phyloP scores from a whole-genome alignment of 2,797 vertebrate genomes.

The Xyrichtys novacula region DNA sequence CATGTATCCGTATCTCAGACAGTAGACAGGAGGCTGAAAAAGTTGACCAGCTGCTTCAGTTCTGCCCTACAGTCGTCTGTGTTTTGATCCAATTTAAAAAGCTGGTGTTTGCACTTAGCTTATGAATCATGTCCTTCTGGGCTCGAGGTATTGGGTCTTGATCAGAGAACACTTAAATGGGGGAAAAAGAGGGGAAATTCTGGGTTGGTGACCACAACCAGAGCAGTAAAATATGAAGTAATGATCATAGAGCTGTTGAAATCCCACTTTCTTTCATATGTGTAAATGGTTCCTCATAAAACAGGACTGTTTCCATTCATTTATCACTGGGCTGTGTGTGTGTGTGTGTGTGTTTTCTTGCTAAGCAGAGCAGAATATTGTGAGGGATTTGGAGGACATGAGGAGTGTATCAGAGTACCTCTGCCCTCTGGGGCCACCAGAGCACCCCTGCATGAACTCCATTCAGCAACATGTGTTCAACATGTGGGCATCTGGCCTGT shows the following conservation, averaged over 20 bases:
- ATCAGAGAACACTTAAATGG: constrained; percentile 12
- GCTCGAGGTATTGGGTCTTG: not conserved
- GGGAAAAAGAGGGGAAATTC: not conserved
- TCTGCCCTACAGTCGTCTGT: not conserved
- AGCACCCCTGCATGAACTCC: constrained; percentile 77
- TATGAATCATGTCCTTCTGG: not conserved
- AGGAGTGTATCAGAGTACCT: constrained; percentile 55
- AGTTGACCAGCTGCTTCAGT: not conserved
- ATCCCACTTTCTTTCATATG: constrained; percentile 1
- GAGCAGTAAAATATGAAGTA: constrained; percentile 11
- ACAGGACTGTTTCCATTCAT: constrained; percentile 3
- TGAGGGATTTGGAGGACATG: constrained; percentile 49
- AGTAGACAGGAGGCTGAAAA: not conserved
- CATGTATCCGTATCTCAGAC: constrained; percentile 6
- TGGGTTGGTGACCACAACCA: not conserved
- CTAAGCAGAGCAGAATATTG: constrained; percentile 37
- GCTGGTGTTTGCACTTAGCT: not conserved
- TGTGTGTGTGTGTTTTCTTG: constrained; percentile 21
- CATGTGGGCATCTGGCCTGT: constrained; percentile 76
- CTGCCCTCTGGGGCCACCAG: constrained; percentile 71
- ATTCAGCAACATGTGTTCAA: constrained; percentile 82
- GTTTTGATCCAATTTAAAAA: not conserved
- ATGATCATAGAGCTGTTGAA: not conserved
- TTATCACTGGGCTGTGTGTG: not conserved
- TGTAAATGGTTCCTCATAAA: not conserved